These are phyloP conservation scores for Anodontia alba DNA, from an alignment of 2,888 invertebrate species.

Conservation along the genomic window DNA sequence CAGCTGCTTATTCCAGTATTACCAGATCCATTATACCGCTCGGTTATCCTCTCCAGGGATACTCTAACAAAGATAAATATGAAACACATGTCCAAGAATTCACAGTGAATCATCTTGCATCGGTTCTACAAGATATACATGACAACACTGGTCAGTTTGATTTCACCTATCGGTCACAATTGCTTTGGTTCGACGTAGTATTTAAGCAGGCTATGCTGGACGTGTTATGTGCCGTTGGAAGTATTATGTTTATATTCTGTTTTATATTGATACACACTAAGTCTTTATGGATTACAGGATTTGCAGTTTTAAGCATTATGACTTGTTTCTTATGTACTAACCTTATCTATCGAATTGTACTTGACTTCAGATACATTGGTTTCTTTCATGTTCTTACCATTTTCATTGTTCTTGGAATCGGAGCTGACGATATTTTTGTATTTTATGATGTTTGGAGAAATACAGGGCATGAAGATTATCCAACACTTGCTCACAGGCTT, in stretches of 20 bases:
- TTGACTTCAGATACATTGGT: slow-evolving; percentile 73
- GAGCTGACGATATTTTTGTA: slow-evolving; percentile 75
- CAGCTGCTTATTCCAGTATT: slow-evolving; percentile 44
- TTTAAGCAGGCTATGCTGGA: slow-evolving; percentile 65
- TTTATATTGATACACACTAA: slow-evolving; percentile 72
- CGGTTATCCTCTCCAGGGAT: slow-evolving; percentile 63
- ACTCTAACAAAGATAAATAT: slow-evolving; percentile 35
- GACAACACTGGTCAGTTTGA: slow-evolving; percentile 49
- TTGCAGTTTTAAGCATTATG: slow-evolving; percentile 70
- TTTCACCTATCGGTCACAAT: slow-evolving; percentile 59
- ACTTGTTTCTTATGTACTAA: slow-evolving; percentile 72
- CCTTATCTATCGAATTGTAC: slow-evolving; percentile 69
- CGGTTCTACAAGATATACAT: slow-evolving; percentile 39
- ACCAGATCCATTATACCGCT: slow-evolving; percentile 63
- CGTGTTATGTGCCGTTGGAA: slow-evolving; percentile 66
- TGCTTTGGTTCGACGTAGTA: slow-evolving; percentile 63
- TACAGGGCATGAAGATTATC: slow-evolving; percentile 57
- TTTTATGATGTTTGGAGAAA: slow-evolving; percentile 76
- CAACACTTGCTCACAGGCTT: slow-evolving; percentile 67
- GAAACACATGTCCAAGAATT: slow-evolving; percentile 46
- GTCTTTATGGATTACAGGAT: slow-evolving; percentile 70
- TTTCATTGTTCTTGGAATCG: slow-evolving; percentile 75
- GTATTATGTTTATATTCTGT: slow-evolving; percentile 69
- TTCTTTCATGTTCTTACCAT: slow-evolving; percentile 74
- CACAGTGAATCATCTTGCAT: slow-evolving; percentile 45